A percentile compares a stretch with the other conserved stretches of the same genome.
Conservation (phyloP, 2,797 vertebrate species). For the Moxostoma hubbsi region DNA sequence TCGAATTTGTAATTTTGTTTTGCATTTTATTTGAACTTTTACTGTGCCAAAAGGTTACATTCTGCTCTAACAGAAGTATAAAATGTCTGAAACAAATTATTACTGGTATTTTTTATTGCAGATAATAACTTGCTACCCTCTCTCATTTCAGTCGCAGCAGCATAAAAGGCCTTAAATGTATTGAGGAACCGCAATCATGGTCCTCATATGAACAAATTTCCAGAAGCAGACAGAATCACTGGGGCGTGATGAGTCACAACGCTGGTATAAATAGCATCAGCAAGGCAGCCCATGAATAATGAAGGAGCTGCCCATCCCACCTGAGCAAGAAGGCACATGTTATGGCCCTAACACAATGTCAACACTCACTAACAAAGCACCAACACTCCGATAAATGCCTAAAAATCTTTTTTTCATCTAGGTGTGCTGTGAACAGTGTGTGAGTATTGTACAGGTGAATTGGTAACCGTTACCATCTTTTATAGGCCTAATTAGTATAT, state of each 20-base stretch:
- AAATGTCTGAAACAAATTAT: slow-evolving; percentile 12
- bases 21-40: too few species aligned
- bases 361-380: slow-evolving; percentile 22
- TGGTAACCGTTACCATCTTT: background rate
- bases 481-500: background rate
- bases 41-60: background rate
- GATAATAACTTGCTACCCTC: background rate
- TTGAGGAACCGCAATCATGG: slow-evolving; percentile 42
- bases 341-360: slow-evolving; percentile 51
- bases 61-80: background rate
- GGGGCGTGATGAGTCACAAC: slow-evolving; percentile 72
- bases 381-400: background rate
- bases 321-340: slow-evolving; percentile 61
- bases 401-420: background rate
- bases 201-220: slow-evolving; percentile 62
- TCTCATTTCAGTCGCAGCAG: background rate
- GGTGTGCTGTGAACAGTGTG: background rate
- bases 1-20: too few species aligned
- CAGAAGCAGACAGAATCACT: slow-evolving; percentile 66
- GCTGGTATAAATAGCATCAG: slow-evolving; percentile 77
- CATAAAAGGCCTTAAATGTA: slow-evolving; percentile 31
- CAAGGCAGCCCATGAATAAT: slow-evolving; percentile 77
- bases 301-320: slow-evolving; percentile 61
- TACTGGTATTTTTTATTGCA: background rate
- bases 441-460: background rate